Evolutionary conservation across 1,140 invertebrate species (phyloP).

Genomic region (Drosophila kikkawai): DNA sequence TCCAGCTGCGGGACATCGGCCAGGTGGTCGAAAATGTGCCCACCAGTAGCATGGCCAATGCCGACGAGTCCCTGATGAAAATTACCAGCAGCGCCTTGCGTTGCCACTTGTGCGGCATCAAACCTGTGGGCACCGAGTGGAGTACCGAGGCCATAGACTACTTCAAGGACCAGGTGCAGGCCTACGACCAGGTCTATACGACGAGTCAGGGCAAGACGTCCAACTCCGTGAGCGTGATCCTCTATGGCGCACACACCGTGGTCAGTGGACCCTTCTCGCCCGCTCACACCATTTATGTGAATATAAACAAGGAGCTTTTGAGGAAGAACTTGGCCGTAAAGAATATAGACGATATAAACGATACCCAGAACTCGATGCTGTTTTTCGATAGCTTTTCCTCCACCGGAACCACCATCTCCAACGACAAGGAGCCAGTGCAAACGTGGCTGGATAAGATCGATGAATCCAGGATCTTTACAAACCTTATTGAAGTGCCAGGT

Average conservation of each 20-base stretch:
- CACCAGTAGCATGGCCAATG: constrained; percentile 1
- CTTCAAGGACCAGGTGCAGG: constrained; percentile 39
- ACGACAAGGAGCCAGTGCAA: not conserved
- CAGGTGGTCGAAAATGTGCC: constrained; percentile 21
- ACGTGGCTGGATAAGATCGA: constrained; percentile 6
- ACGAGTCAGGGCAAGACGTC: constrained; percentile 2
- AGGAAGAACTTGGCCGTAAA: constrained; percentile 17
- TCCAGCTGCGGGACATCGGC: constrained; percentile 56
- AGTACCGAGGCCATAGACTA: constrained; percentile 18
- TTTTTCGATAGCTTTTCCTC: constrained; percentile 1
- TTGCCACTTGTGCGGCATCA: constrained; percentile 44
- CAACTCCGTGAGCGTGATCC: constrained; percentile 21
- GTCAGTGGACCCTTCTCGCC: constrained; percentile 53
- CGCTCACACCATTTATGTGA: constrained; percentile 31
- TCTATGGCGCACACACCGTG: constrained; percentile 40
- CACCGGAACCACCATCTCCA: not conserved
- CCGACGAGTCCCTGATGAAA: constrained; percentile 9
- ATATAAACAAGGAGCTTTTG: constrained; percentile 47
- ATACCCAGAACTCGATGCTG: not conserved
- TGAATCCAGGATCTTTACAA: too few species aligned
- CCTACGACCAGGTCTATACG: constrained; percentile 26
- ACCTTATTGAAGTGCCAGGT: not conserved
- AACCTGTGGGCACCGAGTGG: constrained; percentile 24
- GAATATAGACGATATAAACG: not conserved
- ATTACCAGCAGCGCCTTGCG: constrained; percentile 34